phyloP scores from a whole-genome alignment of 1,140 invertebrate species.

The Patella vulgata region DNA sequence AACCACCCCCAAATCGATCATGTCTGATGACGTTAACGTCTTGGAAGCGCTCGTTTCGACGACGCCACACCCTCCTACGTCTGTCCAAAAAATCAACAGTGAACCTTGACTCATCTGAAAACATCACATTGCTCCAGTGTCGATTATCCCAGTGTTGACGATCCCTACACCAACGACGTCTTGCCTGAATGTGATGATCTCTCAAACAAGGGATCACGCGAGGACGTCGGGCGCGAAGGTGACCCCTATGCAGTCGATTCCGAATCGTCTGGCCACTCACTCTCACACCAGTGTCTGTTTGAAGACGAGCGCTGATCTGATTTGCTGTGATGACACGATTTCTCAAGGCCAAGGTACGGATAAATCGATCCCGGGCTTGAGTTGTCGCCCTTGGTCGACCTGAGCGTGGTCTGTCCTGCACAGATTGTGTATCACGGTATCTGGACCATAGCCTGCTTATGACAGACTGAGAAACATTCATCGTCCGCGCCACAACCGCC shows the following conservation, averaged over 20 bases:
- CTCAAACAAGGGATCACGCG: background rate
- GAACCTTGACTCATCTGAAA: slow-evolving; percentile 25
- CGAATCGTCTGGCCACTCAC: background rate
- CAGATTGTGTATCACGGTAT: no score
- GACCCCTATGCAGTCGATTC: no score
- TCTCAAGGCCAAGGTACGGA: no score
- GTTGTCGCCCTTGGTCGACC: no score
- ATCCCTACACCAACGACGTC: background rate
- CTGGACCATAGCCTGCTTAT: no score
- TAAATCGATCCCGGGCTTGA: no score
- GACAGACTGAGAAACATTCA: no score
- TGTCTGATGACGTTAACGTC: slow-evolving; percentile 9
- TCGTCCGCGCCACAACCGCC: no score
- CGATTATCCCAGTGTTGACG: background rate
- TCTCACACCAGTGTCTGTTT: background rate
- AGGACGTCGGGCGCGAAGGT: background rate
- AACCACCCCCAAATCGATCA: slow-evolving; percentile 12
- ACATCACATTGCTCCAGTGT: slow-evolving; percentile 11
- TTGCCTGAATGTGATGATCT: background rate
- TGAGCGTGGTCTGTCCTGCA: no score
- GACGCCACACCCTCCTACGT: slow-evolving; percentile 9
- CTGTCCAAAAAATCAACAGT: slow-evolving; percentile 14
- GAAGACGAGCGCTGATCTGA: no score
- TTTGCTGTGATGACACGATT: no score
- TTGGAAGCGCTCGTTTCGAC: slow-evolving; percentile 17